A percentile compares a stretch with the other conserved stretches of the same genome.
These are phyloP conservation scores for Phallusia fumigata DNA, from an alignment of 23 tunicate genomes.

Conservation along the genomic window DNA sequence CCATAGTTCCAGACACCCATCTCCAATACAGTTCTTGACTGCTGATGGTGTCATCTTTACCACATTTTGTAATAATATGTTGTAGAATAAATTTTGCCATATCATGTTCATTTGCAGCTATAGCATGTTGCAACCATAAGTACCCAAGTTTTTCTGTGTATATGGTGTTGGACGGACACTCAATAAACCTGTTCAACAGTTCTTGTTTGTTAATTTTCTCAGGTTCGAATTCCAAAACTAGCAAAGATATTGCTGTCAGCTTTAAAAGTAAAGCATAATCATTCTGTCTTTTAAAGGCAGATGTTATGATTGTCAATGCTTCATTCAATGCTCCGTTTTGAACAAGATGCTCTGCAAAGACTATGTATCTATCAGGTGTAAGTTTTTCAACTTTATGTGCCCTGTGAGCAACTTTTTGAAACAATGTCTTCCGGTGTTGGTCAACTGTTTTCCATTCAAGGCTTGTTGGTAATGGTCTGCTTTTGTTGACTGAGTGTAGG, in stretches of 20 bases:
- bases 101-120: slow-evolving; percentile 15
- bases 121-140: slow-evolving; percentile 50
- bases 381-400: slow-evolving; percentile 33
- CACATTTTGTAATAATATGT: background rate
- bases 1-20: slow-evolving; percentile 35
- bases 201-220: background rate
- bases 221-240: background rate
- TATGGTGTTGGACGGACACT: background rate
- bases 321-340: background rate
- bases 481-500: background rate
- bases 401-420: slow-evolving; percentile 13
- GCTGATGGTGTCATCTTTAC: slow-evolving; percentile 2
- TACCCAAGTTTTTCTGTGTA: slow-evolving; percentile 38
- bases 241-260: background rate
- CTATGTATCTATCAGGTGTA: slow-evolving; percentile 14
- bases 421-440: background rate
- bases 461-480: background rate
- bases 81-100: slow-evolving; percentile 25
- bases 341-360: slow-evolving; percentile 24
- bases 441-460: background rate
- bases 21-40: slow-evolving; percentile 25
- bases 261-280: slow-evolving; percentile 24
- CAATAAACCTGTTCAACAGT: background rate
- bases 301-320: slow-evolving; percentile 35
- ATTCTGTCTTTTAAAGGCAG: background rate